Base-by-base conservation (phyloP, 2,797 vertebrate species). In the Aulostomus chinensis region DNA sequence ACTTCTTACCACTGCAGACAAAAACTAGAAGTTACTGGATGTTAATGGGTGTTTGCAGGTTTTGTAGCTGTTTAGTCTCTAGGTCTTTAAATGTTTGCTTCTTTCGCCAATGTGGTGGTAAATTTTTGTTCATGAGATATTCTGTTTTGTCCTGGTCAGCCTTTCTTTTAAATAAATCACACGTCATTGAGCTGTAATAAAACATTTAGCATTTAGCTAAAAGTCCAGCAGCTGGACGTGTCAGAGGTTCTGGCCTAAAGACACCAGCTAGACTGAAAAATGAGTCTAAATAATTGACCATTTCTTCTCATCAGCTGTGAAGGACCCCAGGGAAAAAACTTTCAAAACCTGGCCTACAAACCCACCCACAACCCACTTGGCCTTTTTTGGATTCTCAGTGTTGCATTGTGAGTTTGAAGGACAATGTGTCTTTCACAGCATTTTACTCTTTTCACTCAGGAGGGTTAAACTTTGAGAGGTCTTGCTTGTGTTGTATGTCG, bases 251-350 rank as follows among this genome's bases (percentile, higher is more conserved):
- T 29, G 56, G 17, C 60, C 68, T 51, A 2, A 29, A 63, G 54
- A 60, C 25, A 9, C 33, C 1, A 10, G 11, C 21, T 57, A 33
- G 38, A 54, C 60, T 24, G 36, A 55, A 58, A 38, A 29, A 73
- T 32, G 38, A 65, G 9, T 68, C 24, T 73, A 49, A 81, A 83
- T 83, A 76, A 86, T 76, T 63, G 34, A 79, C 40, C 21, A 1
- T 34, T 39, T 16, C 21, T 26, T 53, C 53, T 58, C 24, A 56
- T 67, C 42, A 32, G 36, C 13, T 51, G 49, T 39, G 38, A 51
- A 34, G 7, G 3, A 5, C 47, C 40, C 41, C 7, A 37, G 48
- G 52, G 54, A 63, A 12, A 9, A 20, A 15, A 1, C 37, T 4
- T 16, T 73, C 30, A 31, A 7, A 57, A 22, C 12, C 45, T 16